Percentiles rank a stretch among this genome's conserved stretches.
Conservation (phyloP, 1,140 invertebrate genomes). For the Adelges cooleyi region DNA sequence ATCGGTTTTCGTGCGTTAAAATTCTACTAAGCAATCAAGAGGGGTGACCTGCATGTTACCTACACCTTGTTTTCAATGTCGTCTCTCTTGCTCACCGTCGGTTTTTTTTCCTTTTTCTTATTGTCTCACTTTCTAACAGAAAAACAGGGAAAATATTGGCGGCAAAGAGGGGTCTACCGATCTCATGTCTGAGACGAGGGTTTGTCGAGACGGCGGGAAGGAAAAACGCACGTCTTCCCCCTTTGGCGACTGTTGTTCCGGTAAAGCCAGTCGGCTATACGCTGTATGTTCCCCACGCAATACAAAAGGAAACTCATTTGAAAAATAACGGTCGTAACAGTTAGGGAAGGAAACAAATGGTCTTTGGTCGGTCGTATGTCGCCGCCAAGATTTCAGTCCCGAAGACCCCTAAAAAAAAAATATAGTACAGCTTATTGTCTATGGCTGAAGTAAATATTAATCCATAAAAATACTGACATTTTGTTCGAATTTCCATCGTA, state of each 20-base stretch:
- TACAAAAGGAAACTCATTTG: conserved; percentile 15
- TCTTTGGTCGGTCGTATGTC: not conserved
- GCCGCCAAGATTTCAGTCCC: not conserved
- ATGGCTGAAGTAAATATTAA: no score
- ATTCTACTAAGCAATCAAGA: no score
- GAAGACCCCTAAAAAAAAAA: no score
- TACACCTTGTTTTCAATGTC: no score
- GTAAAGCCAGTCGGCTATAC: conserved; percentile 17
- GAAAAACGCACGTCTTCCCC: conserved; percentile 17
- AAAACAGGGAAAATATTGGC: conserved; percentile 13
- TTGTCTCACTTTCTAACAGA: not conserved
- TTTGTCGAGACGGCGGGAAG: not conserved
- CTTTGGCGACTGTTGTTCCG: conserved; percentile 11
- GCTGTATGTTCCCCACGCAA: not conserved
- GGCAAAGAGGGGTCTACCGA: conserved; percentile 1
- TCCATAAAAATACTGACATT: no score
- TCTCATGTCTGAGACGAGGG: not conserved
- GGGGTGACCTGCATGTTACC: no score
- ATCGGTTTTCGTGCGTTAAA: no score
- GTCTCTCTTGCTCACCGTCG: no score
- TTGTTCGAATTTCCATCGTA: no score
- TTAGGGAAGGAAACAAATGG: not conserved
- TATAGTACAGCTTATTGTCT: no score
- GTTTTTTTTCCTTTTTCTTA: no score
- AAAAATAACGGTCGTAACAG: conserved; percentile 25